Evolutionary conservation across 2,888 invertebrate genomes (phyloP).

Genomic region (Drosophila parthenogenetica): DNA sequence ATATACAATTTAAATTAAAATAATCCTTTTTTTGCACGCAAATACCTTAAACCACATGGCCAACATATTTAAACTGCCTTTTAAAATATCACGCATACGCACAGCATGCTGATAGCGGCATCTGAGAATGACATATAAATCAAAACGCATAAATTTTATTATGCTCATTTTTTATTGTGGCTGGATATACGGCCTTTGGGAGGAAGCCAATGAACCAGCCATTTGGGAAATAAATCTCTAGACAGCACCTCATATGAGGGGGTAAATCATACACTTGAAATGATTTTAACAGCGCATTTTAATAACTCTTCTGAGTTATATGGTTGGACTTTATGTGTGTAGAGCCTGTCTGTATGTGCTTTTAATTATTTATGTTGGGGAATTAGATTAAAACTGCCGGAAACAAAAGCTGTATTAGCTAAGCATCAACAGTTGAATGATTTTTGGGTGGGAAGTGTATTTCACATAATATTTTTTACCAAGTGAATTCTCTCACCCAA

Average conservation of each 20-base stretch:
- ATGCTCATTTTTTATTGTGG: constrained; percentile 17
- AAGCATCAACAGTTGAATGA: constrained; percentile 3
- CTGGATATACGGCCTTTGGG: not conserved
- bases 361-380: constrained; percentile 31
- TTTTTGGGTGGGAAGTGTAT: not conserved
- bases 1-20: constrained; percentile 17
- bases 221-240: constrained; percentile 21
- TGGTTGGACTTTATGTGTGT: constrained; percentile 27
- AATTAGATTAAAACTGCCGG: not conserved
- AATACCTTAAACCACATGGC: not conserved
- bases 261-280: constrained; percentile 29
- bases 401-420: not conserved
- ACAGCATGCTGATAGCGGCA: constrained; percentile 26
- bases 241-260: constrained; percentile 1
- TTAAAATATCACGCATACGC: constrained; percentile 36
- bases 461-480: constrained; percentile 2
- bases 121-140: constrained; percentile 41
- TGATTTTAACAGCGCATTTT: constrained; percentile 52
- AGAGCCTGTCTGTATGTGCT: not conserved
- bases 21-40: constrained; percentile 34
- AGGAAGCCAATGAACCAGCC: constrained; percentile 4
- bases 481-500: constrained; percentile 8
- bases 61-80: constrained; percentile 22
- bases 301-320: constrained; percentile 49
- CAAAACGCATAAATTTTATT: constrained; percentile 56